Conservation (phyloP, 2,113 vertebrate genomes). For the Eurypyga helias region DNA sequence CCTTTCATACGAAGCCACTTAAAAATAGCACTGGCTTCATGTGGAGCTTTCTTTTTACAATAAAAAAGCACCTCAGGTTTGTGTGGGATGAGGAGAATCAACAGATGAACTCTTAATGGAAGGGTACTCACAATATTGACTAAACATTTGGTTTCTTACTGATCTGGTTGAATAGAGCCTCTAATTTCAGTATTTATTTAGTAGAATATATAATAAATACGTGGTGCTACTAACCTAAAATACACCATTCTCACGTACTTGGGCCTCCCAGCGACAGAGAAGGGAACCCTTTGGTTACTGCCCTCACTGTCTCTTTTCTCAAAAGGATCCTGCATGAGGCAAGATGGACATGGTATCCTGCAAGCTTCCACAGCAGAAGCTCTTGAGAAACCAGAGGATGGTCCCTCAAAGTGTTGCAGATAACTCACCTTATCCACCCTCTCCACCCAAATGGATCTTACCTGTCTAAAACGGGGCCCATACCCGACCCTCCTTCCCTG, state of each 20-base stretch:
- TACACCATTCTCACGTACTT: background rate
- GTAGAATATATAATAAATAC: no score
- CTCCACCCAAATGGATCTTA: background rate
- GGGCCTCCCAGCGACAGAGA: background rate
- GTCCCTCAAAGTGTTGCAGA: background rate
- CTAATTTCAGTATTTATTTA: background rate
- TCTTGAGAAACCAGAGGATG: background rate
- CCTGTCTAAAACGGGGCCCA: background rate
- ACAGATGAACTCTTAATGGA: background rate
- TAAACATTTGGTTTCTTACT: constrained; percentile 36
- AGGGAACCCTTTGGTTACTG: background rate
- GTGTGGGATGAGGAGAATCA: constrained; percentile 10
- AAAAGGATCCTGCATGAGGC: background rate
- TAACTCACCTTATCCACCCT: background rate
- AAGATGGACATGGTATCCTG: background rate
- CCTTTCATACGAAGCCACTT: background rate
- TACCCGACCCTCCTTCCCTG: background rate
- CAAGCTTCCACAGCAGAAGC: background rate
- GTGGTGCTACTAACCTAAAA: background rate
- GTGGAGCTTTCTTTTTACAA: constrained; percentile 37
- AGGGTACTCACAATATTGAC: background rate
- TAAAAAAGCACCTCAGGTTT: constrained; percentile 12
- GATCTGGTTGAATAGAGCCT: background rate
- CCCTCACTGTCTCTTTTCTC: background rate
- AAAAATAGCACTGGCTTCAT: constrained; percentile 24